phyloP scores from a whole-genome alignment of 2,113 vertebrate species.

The Smithornis capensis region DNA sequence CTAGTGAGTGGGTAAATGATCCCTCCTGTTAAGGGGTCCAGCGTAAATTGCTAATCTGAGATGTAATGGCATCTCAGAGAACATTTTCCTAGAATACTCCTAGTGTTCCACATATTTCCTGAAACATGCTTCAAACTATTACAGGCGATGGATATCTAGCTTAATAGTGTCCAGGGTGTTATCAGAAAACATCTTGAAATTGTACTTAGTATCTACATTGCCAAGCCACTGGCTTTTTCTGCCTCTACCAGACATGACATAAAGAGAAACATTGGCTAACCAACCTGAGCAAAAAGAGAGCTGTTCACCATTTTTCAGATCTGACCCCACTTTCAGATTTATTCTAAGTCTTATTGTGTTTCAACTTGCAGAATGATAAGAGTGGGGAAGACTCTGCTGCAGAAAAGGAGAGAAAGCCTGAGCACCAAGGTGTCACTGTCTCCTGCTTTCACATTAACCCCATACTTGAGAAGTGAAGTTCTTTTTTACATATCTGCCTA shows the following conservation, averaged over 20 bases:
- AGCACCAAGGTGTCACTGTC: neutral
- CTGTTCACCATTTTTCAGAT: neutral
- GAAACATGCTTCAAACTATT: neutral
- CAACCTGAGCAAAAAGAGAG: neutral
- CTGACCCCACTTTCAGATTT: neutral
- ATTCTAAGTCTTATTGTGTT: neutral
- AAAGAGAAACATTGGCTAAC: neutral
- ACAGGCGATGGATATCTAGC: neutral
- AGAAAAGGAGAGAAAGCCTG: neutral
- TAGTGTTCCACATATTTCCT: neutral
- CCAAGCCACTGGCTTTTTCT: neutral
- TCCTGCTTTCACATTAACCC: neutral
- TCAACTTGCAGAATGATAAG: neutral
- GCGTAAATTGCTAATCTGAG: neutral
- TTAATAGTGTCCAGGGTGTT: neutral
- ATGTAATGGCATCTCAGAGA: neutral
- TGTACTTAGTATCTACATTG: neutral
- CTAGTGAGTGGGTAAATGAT: neutral
- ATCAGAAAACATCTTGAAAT: neutral
- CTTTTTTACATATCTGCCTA: neutral
- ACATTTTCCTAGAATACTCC: neutral
- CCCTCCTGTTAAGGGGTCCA: neutral
- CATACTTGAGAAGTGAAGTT: neutral
- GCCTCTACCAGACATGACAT: neutral
- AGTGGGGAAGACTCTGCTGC: neutral